A percentile compares a stretch with the other conserved stretches of the same genome.
These are phyloP conservation scores for Tachycineta bicolor DNA, from an alignment of 2,113 vertebrate genomes.

Conservation along the genomic window DNA sequence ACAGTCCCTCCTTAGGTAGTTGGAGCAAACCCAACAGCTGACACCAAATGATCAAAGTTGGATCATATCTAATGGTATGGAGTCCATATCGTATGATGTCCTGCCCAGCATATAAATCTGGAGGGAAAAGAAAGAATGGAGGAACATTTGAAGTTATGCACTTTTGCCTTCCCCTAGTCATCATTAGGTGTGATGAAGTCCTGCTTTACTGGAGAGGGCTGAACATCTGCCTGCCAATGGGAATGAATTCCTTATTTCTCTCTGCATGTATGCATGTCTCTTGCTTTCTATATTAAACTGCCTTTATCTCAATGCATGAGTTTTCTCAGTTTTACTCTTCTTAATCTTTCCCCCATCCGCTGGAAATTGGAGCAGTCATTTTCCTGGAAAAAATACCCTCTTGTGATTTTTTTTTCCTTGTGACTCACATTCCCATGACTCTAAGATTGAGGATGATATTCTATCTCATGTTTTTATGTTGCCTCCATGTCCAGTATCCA, in stretches of 20 bases:
- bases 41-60: background rate
- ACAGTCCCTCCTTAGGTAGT: background rate
- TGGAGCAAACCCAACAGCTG: background rate
- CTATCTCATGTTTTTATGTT: background rate
- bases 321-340: background rate
- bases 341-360: background rate
- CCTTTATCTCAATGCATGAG: background rate
- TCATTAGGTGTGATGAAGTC: accelerated
- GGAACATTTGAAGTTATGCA: background rate
- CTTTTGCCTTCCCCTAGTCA: background rate
- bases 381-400: background rate
- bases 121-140: background rate
- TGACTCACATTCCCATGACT: background rate
- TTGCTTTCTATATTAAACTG: background rate
- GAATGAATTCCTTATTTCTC: background rate
- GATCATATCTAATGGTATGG: background rate
- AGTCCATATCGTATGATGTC: background rate
- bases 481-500: background rate
- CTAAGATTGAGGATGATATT: background rate
- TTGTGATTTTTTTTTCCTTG: background rate
- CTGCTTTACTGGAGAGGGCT: background rate
- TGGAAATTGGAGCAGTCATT: background rate
- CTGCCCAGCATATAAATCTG: background rate
- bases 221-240: background rate
- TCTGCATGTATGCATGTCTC: background rate